Evolutionary conservation across 2,888 invertebrate genomes (phyloP).

Genomic region (Gerris lacustris): DNA sequence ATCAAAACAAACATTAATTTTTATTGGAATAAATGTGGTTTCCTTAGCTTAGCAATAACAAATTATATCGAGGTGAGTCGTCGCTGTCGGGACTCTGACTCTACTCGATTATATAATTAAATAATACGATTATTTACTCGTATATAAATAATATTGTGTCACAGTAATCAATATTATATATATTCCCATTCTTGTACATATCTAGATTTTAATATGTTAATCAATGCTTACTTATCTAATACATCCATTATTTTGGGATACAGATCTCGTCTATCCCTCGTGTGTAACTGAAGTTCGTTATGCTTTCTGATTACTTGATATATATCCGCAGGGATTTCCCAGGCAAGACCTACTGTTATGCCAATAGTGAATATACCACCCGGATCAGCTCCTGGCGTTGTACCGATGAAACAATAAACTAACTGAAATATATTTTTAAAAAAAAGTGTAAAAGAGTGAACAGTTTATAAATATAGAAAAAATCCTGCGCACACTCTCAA

Average conservation of each 20-base stretch:
- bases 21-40: no score
- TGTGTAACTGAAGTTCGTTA: conserved; percentile 11
- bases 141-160: no score
- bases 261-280: conserved; percentile 24
- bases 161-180: no score
- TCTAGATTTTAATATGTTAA: no score
- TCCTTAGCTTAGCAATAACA: no score
- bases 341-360: conserved; percentile 28
- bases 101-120: no score
- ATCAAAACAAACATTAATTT: no score
- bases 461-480: not conserved
- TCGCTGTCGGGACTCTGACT: no score
- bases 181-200: no score
- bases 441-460: not conserved
- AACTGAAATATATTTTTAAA: conserved; percentile 22
- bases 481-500: no score
- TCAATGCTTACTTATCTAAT: conserved; percentile 19
- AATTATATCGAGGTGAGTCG: no score
- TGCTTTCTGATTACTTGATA: conserved; percentile 15
- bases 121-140: no score
- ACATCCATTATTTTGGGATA: conserved; percentile 22
- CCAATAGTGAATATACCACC: conserved; percentile 28
- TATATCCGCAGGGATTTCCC: conserved; percentile 28
- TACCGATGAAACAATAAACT: conserved; percentile 28
- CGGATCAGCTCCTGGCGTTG: conserved; percentile 24